Percentiles rank a stretch among this genome's conserved stretches.
phyloP scores from a whole-genome alignment of 2,113 vertebrate genomes.

The Channa maculata region DNA sequence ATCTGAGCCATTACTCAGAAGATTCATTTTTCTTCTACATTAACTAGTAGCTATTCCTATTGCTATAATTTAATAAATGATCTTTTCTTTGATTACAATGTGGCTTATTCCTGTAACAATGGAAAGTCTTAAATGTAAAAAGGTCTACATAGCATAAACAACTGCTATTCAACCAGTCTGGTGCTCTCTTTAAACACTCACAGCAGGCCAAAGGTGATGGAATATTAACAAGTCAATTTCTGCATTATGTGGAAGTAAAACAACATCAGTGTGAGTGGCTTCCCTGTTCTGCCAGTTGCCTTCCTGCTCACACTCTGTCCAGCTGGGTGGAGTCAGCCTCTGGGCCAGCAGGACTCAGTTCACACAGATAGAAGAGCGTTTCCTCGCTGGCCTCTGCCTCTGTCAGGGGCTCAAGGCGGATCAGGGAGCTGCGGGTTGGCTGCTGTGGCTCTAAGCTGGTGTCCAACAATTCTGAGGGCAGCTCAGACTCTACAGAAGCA shows the following conservation, averaged over 20 bases:
- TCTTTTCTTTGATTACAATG: neutral
- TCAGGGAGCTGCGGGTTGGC: constrained; percentile 87
- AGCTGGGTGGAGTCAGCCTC: constrained; percentile 84
- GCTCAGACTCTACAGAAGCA: constrained; percentile 52
- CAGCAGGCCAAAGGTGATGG: neutral
- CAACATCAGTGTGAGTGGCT: neutral
- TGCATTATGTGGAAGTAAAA: too few species aligned
- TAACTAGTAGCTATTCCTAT: too few species aligned
- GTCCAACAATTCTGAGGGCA: constrained; percentile 86
- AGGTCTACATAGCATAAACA: neutral
- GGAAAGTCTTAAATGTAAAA: constrained; percentile 14
- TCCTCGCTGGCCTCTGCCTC: constrained; percentile 93
- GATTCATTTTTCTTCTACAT: neutral
- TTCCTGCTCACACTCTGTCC: constrained; percentile 77
- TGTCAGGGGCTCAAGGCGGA: constrained; percentile 92
- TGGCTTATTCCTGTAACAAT: neutral
- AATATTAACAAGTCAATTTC: neutral
- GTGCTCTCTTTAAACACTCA: neutral
- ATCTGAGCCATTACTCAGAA: too few species aligned
- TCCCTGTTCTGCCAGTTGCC: too few species aligned
- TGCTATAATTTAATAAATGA: too few species aligned
- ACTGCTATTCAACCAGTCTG: neutral
- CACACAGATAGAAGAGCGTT: constrained; percentile 94
- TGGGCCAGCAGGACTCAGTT: constrained; percentile 84
- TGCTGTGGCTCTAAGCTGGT: constrained; percentile 73